phyloP scores from a whole-genome alignment of 2,113 vertebrate species.

The Oenanthe oenanthe region DNA sequence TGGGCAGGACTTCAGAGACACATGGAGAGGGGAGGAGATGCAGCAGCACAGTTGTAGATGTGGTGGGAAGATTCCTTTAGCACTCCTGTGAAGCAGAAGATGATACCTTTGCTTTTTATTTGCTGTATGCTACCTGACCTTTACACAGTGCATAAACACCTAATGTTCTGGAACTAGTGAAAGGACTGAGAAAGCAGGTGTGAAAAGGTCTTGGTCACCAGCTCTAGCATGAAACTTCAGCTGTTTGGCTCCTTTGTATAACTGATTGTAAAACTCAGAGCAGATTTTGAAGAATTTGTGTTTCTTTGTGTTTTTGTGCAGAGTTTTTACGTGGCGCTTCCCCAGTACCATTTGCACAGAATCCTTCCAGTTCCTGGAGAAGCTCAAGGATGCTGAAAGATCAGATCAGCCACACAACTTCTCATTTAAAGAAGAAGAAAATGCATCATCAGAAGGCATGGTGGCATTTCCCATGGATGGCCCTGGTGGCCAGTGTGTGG shows the following conservation, averaged over 20 bases:
- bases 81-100: background rate
- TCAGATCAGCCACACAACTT: slow-evolving; percentile 68
- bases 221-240: background rate
- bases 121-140: background rate
- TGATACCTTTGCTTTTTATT: background rate
- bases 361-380: slow-evolving; percentile 82
- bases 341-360: slow-evolving; percentile 85
- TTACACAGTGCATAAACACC: background rate
- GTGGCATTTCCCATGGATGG: slow-evolving; percentile 83
- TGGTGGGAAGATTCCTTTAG: background rate
- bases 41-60: background rate
- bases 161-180: background rate
- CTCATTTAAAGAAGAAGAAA: slow-evolving; percentile 79
- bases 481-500: slow-evolving; percentile 85
- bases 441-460: slow-evolving; percentile 65
- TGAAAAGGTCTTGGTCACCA: background rate
- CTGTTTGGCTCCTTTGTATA: background rate
- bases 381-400: slow-evolving; percentile 66
- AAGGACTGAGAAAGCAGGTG: background rate
- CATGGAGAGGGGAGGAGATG: background rate
- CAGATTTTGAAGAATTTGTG: background rate
- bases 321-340: slow-evolving; percentile 91
- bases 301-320: slow-evolving; percentile 31
- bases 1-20: background rate
- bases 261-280: background rate